These are phyloP conservation scores for Butorides virescens DNA, from an alignment of 2,113 vertebrate genomes.

Conservation along the genomic window DNA sequence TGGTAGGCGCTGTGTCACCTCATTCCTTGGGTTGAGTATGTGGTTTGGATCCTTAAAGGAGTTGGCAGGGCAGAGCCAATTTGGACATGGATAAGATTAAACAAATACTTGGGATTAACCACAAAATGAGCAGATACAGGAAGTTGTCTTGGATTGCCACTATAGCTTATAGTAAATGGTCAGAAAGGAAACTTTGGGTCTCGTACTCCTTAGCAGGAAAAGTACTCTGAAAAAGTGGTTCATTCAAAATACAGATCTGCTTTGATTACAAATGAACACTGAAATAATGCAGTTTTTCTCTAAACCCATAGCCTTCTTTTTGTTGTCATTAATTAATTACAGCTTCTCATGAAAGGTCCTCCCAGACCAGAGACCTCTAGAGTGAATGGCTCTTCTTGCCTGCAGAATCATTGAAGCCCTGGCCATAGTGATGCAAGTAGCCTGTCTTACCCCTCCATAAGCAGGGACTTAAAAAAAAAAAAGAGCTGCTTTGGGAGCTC, in stretches of 20 bases:
- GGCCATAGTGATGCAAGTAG: rapidly evolving
- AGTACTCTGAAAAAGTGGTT: neutral
- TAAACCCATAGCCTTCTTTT: neutral
- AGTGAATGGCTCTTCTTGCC: neutral
- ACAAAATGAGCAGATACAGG: neutral
- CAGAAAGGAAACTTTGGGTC: neutral
- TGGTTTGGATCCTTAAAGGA: neutral
- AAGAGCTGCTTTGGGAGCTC: neutral
- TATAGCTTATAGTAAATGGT: neutral
- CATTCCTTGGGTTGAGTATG: neutral
- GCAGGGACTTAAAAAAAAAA: neutral
- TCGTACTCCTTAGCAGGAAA: neutral
- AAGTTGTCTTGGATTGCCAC: neutral
- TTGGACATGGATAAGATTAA: neutral
- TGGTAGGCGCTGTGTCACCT: neutral
- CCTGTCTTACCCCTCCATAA: rapidly evolving
- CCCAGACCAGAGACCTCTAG: neutral
- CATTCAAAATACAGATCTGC: neutral
- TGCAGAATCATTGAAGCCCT: neutral
- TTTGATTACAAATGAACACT: neutral
- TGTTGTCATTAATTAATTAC: neutral
- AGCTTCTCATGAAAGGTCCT: neutral
- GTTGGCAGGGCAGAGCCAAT: neutral
- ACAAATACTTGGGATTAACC: neutral
- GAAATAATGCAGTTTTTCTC: neutral